Percentiles rank a stretch among this genome's conserved stretches.
These are phyloP conservation scores for Hippoglossus hippoglossus DNA, from an alignment of 2,797 vertebrate genomes.

Conservation along the genomic window DNA sequence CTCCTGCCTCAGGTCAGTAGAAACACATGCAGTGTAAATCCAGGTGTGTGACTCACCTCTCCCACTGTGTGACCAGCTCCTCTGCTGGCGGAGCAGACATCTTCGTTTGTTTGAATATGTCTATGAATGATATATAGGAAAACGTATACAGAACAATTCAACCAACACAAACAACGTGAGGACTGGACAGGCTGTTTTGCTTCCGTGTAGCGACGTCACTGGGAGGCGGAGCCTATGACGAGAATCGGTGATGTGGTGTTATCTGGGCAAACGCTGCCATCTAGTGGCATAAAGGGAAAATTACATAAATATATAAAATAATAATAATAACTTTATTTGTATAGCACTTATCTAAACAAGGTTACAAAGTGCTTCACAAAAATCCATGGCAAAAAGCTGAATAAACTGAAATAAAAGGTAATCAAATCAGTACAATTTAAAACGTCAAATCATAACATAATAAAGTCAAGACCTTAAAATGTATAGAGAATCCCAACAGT, in stretches of 20 bases:
- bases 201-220: conserved; percentile 63
- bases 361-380: too few relatives aligned
- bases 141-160: not conserved
- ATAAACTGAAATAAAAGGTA: too few relatives aligned
- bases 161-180: not conserved
- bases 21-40: not conserved
- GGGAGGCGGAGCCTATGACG: not conserved
- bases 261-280: not conserved
- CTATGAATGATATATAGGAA: too few relatives aligned
- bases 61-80: conserved; percentile 70
- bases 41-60: conserved; percentile 68
- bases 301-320: not conserved
- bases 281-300: not conserved
- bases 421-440: too few relatives aligned
- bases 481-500: too few relatives aligned
- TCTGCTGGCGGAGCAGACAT: conserved; percentile 61
- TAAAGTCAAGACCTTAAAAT: too few relatives aligned
- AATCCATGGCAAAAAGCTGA: too few relatives aligned
- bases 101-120: not conserved
- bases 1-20: too few relatives aligned
- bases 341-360: too few relatives aligned
- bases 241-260: fast-evolving
- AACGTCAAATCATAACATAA: too few relatives aligned
- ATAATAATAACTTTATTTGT: too few relatives aligned
- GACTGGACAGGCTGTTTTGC: conserved; percentile 7